phyloP scores from a whole-genome alignment of 2,888 invertebrate genomes.

The Rhogogaster chlorosoma region DNA sequence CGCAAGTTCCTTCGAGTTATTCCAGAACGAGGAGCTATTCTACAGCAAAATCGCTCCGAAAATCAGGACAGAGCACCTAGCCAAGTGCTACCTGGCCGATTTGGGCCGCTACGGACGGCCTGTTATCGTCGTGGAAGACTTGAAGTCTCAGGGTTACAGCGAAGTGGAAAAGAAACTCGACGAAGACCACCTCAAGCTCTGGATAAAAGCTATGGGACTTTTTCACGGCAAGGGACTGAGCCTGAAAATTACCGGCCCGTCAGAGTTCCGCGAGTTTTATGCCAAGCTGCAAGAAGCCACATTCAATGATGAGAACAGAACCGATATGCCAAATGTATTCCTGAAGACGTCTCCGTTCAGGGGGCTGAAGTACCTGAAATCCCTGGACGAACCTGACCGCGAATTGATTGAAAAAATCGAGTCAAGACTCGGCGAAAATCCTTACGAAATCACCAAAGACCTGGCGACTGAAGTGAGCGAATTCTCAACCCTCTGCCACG shows the following conservation, averaged over 20 bases:
- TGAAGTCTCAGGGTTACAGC: conserved; percentile 63
- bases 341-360: conserved; percentile 57
- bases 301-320: conserved; percentile 53
- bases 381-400: conserved; percentile 49
- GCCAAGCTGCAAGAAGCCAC: conserved; percentile 64
- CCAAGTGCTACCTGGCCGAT: conserved; percentile 69
- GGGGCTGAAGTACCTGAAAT: conserved; percentile 54
- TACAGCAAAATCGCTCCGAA: conserved; percentile 64
- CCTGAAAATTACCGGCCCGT: conserved; percentile 61
- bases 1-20: conserved; percentile 60
- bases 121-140: conserved; percentile 70
- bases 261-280: conserved; percentile 67
- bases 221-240: conserved; percentile 69
- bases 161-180: conserved; percentile 60
- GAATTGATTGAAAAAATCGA: conserved; percentile 52
- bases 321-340: conserved; percentile 41
- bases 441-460: conserved; percentile 41
- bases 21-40: conserved; percentile 72
- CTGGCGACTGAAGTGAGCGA: conserved; percentile 25
- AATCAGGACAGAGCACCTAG: conserved; percentile 61
- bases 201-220: conserved; percentile 63
- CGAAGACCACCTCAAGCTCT: conserved; percentile 65
- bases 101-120: conserved; percentile 71
- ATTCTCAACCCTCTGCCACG: conserved; percentile 68
- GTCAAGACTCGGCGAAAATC: conserved; percentile 53